Percentiles rank a stretch among this genome's conserved stretches.
phyloP scores from a whole-genome alignment of 1,140 invertebrate genomes.

The Physella acuta region DNA sequence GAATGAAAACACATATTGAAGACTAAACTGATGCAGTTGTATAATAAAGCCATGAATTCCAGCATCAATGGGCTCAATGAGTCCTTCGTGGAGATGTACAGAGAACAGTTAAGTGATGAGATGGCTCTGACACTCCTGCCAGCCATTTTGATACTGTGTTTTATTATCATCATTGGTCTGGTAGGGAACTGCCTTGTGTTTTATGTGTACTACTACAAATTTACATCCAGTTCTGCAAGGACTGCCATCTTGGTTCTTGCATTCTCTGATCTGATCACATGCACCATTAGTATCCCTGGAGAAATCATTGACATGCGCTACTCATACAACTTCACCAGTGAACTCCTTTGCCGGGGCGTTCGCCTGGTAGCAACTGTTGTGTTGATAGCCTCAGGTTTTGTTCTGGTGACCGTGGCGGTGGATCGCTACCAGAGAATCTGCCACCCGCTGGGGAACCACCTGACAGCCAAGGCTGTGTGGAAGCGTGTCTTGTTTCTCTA shows the following conservation, averaged over 20 bases:
- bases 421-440: constrained; percentile 45
- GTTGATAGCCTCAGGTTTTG: constrained; percentile 41
- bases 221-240: constrained; percentile 33
- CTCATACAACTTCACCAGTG: constrained; percentile 35
- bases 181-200: constrained; percentile 39
- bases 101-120: constrained; percentile 9
- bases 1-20: not conserved
- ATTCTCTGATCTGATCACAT: constrained; percentile 35
- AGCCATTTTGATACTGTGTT: constrained; percentile 31
- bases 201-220: constrained; percentile 35
- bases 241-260: constrained; percentile 38
- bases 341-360: constrained; percentile 37
- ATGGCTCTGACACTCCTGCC: constrained; percentile 27
- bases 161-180: constrained; percentile 33
- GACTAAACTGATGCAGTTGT: not conserved
- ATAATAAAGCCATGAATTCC: too few species aligned
- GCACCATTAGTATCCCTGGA: constrained; percentile 32
- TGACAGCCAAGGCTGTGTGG: constrained; percentile 20
- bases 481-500: constrained; percentile 27
- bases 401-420: constrained; percentile 40
- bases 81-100: not conserved
- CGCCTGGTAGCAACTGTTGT: constrained; percentile 36
- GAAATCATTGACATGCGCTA: constrained; percentile 45
- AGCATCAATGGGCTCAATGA: not conserved
- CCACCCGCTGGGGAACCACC: constrained; percentile 34